Evolutionary conservation across 2,797 vertebrate species (phyloP), one percentile per base, ranked within the genome.

Genomic region (Anas bahamensis): DNA sequence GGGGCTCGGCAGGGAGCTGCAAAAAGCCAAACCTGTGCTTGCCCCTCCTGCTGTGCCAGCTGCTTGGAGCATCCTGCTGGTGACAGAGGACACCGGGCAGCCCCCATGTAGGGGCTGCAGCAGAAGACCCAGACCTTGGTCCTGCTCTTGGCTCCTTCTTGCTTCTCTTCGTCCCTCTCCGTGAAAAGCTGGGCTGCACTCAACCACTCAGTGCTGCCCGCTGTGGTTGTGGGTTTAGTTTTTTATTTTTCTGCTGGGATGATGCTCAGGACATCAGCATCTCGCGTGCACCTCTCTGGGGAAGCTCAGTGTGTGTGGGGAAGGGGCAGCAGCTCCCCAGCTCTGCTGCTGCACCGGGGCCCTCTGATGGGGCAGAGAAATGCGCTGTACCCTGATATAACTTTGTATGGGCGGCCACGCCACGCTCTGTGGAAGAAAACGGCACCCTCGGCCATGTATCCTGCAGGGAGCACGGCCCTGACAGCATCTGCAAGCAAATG

Each of bases 401-500:
- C 89, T 88, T 52, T 60, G 52, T 73, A 56, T 59, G 72, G 85
- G 18, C 63, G 52, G 46, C 73, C 39, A 70, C 72, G 17, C 39
- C 74, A 2, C 0, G 15, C 61, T 66, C 35, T 21, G 35, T 70
- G 33, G 77, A 11, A 48, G 74, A 35, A 75, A 89, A 83, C 17
- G 1, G 6, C 19, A 1, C 71, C 73, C 60, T 82, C 50, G 12
- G 1, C 59, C 7, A 1, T 33, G 15, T 24, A 33, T 48, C 41
- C 86, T 93, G 66, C 89, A 86, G 93, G 82, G 93, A 96, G 80
- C 75, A 46, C 26, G 64, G 78, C 84, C 79, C 83, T 39, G 6
- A 59, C 82, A 93, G 41, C 90, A 91, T 94, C 88, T 88, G 95
- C 96, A 95, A 96, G 94, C 96, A 96, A 95, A 96, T 93, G 94